Conservation (phyloP, 1,140 invertebrate genomes). For the Lucilia cuprina region DNA sequence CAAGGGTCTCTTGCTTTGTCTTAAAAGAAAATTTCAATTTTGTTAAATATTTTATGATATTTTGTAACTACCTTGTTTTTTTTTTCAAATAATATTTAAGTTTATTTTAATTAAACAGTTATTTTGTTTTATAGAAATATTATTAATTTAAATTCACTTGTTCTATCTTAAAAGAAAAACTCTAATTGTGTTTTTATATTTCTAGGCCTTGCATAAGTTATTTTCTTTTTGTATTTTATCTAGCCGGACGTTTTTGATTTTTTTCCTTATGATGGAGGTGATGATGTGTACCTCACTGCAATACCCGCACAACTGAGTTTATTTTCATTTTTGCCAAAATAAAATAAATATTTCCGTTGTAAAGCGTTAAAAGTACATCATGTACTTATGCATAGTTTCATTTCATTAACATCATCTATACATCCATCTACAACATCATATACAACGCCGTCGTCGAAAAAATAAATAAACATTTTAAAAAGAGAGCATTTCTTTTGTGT, state of each 20-base stretch:
- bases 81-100: not conserved
- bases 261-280: not conserved
- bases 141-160: not conserved
- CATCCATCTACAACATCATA: not conserved
- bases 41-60: not conserved
- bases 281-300: slow-evolving; percentile 17
- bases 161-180: not conserved
- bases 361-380: not conserved
- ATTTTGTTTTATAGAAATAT: not conserved
- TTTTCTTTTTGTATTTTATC: not conserved
- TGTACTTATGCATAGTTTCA: slow-evolving; percentile 9
- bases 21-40: not conserved
- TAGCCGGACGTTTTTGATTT: not conserved
- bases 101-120: slow-evolving; percentile 3
- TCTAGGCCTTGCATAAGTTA: slow-evolving; percentile 28
- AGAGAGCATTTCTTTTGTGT: not conserved
- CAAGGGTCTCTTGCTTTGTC: not conserved
- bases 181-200: not conserved
- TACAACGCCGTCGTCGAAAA: not conserved
- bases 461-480: not conserved
- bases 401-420: not conserved
- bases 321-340: slow-evolving; percentile 14
- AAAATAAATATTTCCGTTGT: slow-evolving; percentile 31
- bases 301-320: slow-evolving; percentile 22
- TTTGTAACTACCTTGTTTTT: not conserved